Evolutionary conservation across 23 tunicate genomes (phyloP).

Genomic region (Styela clava): DNA sequence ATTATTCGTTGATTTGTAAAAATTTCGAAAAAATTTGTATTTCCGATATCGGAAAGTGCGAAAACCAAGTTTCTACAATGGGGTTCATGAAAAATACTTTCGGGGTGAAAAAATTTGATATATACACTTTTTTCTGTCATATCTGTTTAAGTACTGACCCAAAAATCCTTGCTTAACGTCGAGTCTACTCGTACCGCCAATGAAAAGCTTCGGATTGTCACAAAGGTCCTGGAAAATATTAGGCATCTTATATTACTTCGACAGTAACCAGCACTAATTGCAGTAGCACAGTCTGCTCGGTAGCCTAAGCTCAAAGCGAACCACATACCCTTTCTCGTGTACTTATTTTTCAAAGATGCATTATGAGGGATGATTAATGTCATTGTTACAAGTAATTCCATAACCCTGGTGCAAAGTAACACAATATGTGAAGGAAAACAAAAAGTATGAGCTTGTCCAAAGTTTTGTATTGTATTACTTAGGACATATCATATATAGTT

Average conservation of each 20-base stretch:
- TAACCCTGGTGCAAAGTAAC: no score
- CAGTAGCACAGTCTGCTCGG: no score
- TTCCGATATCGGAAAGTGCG: no score
- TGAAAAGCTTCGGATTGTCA: constrained; percentile 21
- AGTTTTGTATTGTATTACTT: not conserved
- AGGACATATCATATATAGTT: not conserved
- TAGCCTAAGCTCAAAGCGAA: no score
- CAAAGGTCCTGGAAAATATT: constrained; percentile 18
- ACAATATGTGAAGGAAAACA: no score
- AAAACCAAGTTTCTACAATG: no score
- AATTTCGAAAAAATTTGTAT: no score
- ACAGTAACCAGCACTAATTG: no score
- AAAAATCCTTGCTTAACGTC: constrained; percentile 27
- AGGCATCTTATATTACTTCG: no score
- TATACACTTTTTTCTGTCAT: no score
- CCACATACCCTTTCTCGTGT: not conserved
- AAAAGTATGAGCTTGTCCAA: no score
- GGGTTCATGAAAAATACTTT: not conserved
- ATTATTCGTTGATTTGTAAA: not conserved
- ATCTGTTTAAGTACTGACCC: not conserved
- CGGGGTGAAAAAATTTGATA: no score
- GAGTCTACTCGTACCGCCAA: constrained; percentile 4
- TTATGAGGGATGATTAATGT: not conserved
- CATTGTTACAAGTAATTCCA: not conserved
- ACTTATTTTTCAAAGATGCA: not conserved